Evolutionary conservation across 2,888 invertebrate genomes (phyloP).

Genomic region (Lithophane ornitopus): DNA sequence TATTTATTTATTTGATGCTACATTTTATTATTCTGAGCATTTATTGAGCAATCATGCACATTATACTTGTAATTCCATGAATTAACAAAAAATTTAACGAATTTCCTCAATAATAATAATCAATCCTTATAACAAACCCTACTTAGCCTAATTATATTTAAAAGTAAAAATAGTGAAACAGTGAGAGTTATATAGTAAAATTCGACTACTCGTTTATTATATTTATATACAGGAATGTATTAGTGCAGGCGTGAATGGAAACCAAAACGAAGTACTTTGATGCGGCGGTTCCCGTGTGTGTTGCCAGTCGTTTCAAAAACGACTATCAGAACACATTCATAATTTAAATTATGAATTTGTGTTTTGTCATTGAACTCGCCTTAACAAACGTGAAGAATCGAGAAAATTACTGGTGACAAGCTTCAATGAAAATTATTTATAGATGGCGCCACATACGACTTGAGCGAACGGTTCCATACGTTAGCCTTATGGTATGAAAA

Average conservation of each 20-base stretch:
- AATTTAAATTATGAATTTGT: not conserved
- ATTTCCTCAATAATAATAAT: slow-evolving; percentile 53
- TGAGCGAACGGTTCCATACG: slow-evolving; percentile 46
- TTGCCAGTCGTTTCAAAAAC: slow-evolving; percentile 17
- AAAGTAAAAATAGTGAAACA: slow-evolving; percentile 83
- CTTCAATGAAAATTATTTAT: slow-evolving; percentile 42
- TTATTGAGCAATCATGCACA: slow-evolving; percentile 57
- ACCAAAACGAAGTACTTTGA: slow-evolving; percentile 59
- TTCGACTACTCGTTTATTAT: slow-evolving; percentile 78
- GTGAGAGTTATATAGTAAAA: slow-evolving; percentile 85
- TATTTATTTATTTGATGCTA: slow-evolving; percentile 52
- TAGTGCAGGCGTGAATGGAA: slow-evolving; percentile 73
- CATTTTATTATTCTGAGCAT: slow-evolving; percentile 47
- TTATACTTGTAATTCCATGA: slow-evolving; percentile 60
- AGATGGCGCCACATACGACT: slow-evolving; percentile 64
- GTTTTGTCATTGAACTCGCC: slow-evolving; percentile 16
- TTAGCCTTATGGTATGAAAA: slow-evolving; percentile 29
- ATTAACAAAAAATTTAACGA: slow-evolving; percentile 33
- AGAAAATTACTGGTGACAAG: slow-evolving; percentile 48
- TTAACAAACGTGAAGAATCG: slow-evolving; percentile 25
- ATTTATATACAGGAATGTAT: slow-evolving; percentile 82
- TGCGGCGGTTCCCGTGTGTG: slow-evolving; percentile 47
- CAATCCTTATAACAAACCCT: slow-evolving; percentile 70
- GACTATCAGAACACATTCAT: not conserved
- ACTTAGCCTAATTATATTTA: slow-evolving; percentile 77